Conservation (phyloP, 1,140 invertebrate genomes). For the Hyposmocoma kahamanoa region DNA sequence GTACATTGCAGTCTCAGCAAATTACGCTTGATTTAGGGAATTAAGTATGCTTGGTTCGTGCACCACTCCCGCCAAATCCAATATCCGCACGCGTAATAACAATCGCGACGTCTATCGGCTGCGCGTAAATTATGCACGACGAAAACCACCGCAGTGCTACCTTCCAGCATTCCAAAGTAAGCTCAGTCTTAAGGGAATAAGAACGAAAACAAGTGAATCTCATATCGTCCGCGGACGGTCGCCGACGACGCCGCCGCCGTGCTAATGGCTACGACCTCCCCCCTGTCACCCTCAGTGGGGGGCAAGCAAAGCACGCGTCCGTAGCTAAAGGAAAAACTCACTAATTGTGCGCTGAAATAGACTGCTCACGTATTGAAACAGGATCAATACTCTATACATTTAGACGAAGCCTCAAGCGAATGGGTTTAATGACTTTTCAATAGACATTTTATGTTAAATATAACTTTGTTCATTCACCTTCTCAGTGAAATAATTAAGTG, state of each 20-base stretch:
- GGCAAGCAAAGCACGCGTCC: slow-evolving; percentile 30
- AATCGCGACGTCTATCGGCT: slow-evolving; percentile 64
- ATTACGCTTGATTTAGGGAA: no score
- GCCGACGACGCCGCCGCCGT: slow-evolving; percentile 41
- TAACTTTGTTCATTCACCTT: no score
- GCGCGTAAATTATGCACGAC: slow-evolving; percentile 65
- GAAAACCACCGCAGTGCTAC: slow-evolving; percentile 15
- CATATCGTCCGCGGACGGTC: slow-evolving; percentile 29
- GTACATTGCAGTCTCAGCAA: no score
- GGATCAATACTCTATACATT: no score
- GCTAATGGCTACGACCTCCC: slow-evolving; percentile 49
- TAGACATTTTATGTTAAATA: no score
- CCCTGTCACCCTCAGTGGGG: slow-evolving; percentile 20
- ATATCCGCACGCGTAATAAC: slow-evolving; percentile 63
- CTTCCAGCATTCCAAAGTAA: slow-evolving; percentile 10
- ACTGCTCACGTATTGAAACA: no score
- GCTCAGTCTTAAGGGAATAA: slow-evolving; percentile 15
- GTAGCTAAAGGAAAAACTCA: slow-evolving; percentile 32
- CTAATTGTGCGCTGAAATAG: slow-evolving; percentile 23
- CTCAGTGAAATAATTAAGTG: no score
- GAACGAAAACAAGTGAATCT: slow-evolving; percentile 4
- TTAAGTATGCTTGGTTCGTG: no score
- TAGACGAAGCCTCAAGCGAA: no score
- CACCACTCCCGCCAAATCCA: slow-evolving; percentile 45
- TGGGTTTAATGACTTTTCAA: no score